These are phyloP conservation scores for Macrochelys suwanniensis DNA, from an alignment of 2,797 vertebrate species.

Conservation along the genomic window DNA sequence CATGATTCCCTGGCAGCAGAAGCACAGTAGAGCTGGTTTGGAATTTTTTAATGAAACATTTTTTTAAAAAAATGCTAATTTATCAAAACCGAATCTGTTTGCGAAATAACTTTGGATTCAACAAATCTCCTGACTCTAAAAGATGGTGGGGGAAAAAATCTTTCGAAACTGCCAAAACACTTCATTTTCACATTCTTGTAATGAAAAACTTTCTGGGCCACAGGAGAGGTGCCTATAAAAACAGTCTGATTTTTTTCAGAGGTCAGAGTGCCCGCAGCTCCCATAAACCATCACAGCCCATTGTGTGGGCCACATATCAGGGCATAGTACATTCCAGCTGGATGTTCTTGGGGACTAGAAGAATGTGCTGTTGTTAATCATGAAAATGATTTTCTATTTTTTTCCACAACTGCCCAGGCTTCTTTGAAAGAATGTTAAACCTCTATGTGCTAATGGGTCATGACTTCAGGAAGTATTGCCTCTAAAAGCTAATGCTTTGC, in stretches of 20 bases:
- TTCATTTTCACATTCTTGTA: not conserved
- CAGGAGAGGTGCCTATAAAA: not conserved
- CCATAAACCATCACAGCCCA: not conserved
- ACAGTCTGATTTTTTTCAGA: not conserved
- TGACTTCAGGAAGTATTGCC: not conserved
- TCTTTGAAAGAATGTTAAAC: not conserved
- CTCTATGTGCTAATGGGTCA: not conserved
- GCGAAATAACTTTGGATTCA: not conserved
- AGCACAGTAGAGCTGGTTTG: not conserved
- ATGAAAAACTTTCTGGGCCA: not conserved
- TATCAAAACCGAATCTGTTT: not conserved
- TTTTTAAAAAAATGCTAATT: not conserved
- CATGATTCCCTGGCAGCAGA: not conserved
- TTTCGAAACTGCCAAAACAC: not conserved
- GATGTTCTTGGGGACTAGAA: not conserved
- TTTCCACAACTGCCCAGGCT: not conserved
- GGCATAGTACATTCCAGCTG: not conserved
- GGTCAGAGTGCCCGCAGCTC: not conserved
- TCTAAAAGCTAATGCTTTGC: not conserved
- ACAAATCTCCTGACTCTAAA: not conserved
- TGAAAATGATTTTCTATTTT: not conserved
- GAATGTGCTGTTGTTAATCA: not conserved
- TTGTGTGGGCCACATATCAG: not conserved
- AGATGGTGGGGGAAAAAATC: not conserved
- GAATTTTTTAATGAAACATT: not conserved